Percentiles rank a stretch among this genome's conserved stretches.
These are phyloP conservation scores for Cosmia trapezina DNA, from an alignment of 2,888 invertebrate species.

Conservation along the genomic window DNA sequence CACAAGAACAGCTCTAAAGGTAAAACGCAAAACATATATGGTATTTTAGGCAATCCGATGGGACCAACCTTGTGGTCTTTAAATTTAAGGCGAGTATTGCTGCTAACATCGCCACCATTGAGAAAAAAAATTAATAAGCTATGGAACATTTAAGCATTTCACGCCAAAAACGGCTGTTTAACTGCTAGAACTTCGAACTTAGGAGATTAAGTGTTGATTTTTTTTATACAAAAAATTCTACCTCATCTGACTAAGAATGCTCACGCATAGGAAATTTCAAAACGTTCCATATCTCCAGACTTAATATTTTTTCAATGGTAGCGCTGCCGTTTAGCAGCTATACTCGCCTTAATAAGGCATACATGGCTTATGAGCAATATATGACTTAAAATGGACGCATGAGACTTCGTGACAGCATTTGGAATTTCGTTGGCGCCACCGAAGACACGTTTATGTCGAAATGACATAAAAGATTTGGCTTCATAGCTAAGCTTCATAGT, in stretches of 20 bases:
- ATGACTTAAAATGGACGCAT: conserved; percentile 31
- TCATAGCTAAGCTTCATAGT: conserved; percentile 6
- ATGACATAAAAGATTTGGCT: neutral
- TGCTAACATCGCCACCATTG: too few relatives aligned
- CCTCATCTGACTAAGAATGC: too few relatives aligned
- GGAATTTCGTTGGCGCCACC: conserved; percentile 45
- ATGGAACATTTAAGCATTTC: too few relatives aligned
- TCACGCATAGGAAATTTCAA: too few relatives aligned
- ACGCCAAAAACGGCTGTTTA: too few relatives aligned
- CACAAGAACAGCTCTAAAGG: conserved; percentile 19
- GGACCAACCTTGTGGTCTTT: conserved; percentile 12
- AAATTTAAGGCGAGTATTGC: conserved; percentile 3
- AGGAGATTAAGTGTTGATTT: too few relatives aligned
- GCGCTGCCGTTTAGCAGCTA: too few relatives aligned
- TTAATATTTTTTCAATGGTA: too few relatives aligned
- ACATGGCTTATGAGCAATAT: conserved; percentile 23
- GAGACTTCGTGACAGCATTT: conserved; percentile 18
- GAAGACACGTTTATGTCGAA: conserved; percentile 32
- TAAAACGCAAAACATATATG: conserved; percentile 19
- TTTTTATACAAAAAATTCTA: too few relatives aligned
- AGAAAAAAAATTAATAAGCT: too few relatives aligned
- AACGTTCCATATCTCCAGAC: too few relatives aligned
- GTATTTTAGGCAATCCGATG: conserved; percentile 31
- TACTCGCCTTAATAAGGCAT: conserved; percentile 13
- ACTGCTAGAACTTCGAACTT: too few relatives aligned